Conservation (phyloP, 2,797 vertebrate genomes). For the Tragelaphus eurycerus region DNA sequence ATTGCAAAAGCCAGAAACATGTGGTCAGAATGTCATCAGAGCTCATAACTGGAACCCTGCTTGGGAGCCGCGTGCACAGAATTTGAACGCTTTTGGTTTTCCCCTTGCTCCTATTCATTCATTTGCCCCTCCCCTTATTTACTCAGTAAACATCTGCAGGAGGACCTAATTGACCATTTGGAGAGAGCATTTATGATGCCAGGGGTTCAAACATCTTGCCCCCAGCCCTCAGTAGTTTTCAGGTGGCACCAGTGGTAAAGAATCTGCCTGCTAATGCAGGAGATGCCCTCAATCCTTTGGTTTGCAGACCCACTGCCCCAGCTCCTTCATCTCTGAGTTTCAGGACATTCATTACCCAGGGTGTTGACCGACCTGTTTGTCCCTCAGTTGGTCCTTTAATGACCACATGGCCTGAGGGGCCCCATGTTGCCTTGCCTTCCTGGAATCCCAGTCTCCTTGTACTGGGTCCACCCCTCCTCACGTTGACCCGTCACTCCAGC, state of each 20-base stretch:
- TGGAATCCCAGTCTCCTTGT: not conserved
- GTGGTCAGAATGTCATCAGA: not conserved
- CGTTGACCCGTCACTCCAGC: not conserved
- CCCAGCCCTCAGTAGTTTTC: not conserved
- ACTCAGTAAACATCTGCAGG: not conserved
- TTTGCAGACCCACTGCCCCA: fast-evolving
- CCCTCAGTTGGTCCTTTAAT: not conserved
- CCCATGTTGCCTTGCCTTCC: not conserved
- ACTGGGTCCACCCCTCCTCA: fast-evolving
- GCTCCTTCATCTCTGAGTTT: not conserved
- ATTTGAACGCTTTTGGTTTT: not conserved
- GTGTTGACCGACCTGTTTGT: not conserved
- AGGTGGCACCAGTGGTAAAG: not conserved
- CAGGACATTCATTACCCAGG: fast-evolving
- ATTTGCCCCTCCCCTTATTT: not conserved
- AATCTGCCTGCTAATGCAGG: not conserved
- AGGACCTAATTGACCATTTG: fast-evolving
- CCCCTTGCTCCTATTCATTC: not conserved
- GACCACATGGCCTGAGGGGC: not conserved
- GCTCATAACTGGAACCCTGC: not conserved
- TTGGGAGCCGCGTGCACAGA: not conserved
- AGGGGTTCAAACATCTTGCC: not conserved
- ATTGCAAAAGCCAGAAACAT: not conserved
- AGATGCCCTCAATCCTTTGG: not conserved
- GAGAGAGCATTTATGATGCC: no score